Evolutionary conservation across 2,113 vertebrate species (phyloP).

Genomic region (Strigops habroptila): DNA sequence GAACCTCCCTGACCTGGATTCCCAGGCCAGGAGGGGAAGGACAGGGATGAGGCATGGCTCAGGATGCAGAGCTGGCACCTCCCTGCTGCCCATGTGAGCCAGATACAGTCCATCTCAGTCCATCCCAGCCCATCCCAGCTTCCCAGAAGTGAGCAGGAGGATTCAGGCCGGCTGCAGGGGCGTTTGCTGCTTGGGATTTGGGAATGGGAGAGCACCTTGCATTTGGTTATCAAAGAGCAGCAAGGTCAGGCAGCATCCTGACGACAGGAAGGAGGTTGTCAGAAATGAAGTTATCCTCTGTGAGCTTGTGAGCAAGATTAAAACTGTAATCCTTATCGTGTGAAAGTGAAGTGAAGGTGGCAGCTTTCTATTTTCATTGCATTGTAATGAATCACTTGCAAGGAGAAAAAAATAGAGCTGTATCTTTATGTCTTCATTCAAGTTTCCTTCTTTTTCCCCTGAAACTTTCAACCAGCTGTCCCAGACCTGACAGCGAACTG

Average conservation of each 20-base stretch:
- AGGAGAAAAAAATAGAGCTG: background rate
- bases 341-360: background rate
- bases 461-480: background rate
- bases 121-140: background rate
- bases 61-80: background rate
- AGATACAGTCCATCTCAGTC: background rate
- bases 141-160: background rate
- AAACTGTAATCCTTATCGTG: background rate
- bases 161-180: background rate
- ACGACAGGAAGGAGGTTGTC: background rate
- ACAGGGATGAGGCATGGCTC: background rate
- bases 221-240: background rate
- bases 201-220: background rate
- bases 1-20: background rate
- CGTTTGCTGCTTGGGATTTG: fast-evolving
- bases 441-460: background rate
- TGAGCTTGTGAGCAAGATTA: background rate
- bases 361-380: background rate
- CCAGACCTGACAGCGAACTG: background rate
- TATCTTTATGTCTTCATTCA: background rate
- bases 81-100: fast-evolving
- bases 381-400: background rate
- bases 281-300: background rate
- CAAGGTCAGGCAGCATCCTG: background rate
- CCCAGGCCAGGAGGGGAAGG: background rate